Percentiles rank a stretch among this genome's conserved stretches.
phyloP scores from a whole-genome alignment of 2,797 vertebrate genomes.

The Cyclopterus lumpus region DNA sequence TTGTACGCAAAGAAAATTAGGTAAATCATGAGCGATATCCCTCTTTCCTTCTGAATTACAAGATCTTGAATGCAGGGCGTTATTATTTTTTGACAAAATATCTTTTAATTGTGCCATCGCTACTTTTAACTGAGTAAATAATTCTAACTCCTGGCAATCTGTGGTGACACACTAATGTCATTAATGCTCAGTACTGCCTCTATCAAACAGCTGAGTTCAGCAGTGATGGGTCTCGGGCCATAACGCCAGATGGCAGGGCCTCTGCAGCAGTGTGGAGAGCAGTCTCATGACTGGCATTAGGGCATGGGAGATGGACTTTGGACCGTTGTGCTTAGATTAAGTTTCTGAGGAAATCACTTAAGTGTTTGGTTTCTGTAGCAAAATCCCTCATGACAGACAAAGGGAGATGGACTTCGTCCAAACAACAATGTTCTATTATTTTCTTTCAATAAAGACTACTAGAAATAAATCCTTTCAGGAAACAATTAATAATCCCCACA shows the following conservation, averaged over 20 bases:
- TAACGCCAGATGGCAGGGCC: conserved; percentile 16
- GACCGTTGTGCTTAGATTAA: neutral
- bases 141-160: neutral
- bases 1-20: neutral
- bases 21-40: neutral
- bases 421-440: neutral
- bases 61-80: neutral
- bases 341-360: conserved; percentile 13
- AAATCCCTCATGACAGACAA: neutral
- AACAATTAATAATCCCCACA: neutral
- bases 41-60: neutral
- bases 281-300: conserved; percentile 63
- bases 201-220: neutral
- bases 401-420: neutral
- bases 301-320: conserved; percentile 51
- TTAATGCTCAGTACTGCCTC: neutral
- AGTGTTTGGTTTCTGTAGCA: neutral
- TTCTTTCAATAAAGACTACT: neutral
- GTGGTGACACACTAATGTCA: neutral
- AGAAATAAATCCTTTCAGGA: neutral
- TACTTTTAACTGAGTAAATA: neutral
- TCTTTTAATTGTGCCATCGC: neutral
- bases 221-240: neutral
- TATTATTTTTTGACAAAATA: neutral
- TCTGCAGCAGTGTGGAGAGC: neutral